A percentile compares a stretch with the other conserved stretches of the same genome.
Evolutionary conservation across 2,797 vertebrate species (phyloP).

Genomic region (Capromys pilorides): DNA sequence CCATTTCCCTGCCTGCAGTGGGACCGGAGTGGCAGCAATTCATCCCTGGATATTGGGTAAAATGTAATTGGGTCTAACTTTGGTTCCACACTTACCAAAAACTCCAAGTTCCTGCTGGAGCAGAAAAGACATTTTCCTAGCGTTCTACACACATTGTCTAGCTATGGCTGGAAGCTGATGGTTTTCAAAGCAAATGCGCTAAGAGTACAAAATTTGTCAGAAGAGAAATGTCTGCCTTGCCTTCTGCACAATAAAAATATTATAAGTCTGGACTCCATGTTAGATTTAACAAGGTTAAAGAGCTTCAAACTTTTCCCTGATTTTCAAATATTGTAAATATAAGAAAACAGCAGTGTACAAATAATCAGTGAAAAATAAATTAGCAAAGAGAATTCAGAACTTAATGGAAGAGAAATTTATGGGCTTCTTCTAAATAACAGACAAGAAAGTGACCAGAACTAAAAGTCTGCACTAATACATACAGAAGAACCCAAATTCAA

Average conservation of each 20-base stretch:
- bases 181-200: background rate
- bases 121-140: background rate
- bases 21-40: background rate
- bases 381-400: background rate
- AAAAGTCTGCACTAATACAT: background rate
- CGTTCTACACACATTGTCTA: background rate
- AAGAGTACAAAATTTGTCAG: background rate
- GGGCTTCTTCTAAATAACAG: background rate
- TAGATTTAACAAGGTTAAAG: background rate
- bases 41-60: background rate
- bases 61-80: slow-evolving; percentile 10
- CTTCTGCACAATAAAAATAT: background rate
- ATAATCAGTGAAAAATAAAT: background rate
- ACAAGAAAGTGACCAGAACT: background rate
- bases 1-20: background rate
- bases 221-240: background rate
- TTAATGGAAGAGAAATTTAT: background rate
- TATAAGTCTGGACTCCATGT: background rate
- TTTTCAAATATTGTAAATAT: background rate
- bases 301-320: background rate
- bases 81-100: background rate
- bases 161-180: background rate
- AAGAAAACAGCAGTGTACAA: background rate
- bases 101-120: background rate
- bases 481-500: background rate